These are phyloP conservation scores for Mormyrus proboscirostris DNA, from an alignment of 2,797 vertebrate species.

Conservation along the genomic window DNA sequence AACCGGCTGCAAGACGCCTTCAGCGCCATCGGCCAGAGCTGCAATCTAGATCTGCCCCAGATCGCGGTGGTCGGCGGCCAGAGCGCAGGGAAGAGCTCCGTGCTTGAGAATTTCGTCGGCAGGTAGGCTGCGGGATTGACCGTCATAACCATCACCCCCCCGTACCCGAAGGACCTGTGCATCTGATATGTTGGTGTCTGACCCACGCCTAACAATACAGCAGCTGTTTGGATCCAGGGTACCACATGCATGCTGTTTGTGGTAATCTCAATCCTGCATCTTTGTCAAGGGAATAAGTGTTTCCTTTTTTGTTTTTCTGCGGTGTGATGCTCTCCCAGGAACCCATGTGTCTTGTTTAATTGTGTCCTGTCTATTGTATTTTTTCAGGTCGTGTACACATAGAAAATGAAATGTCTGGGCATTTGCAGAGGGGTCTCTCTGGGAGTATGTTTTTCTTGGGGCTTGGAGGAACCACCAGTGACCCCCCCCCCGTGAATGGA, in stretches of 20 bases:
- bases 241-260: not conserved
- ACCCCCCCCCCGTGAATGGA: not conserved
- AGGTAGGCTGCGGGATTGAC: conserved; percentile 59
- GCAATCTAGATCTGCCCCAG: conserved; percentile 80
- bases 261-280: not conserved
- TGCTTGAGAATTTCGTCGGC: conserved; percentile 89
- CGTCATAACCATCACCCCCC: not conserved
- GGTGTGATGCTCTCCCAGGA: not conserved
- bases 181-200: not conserved
- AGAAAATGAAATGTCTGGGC: not conserved
- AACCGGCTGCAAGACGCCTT: conserved; percentile 84
- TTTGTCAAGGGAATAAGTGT: conserved; percentile 3
- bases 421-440: not conserved
- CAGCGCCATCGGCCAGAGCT: conserved; percentile 69
- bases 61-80: conserved; percentile 89
- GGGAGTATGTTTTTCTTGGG: not conserved
- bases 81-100: conserved; percentile 89
- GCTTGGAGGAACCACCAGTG: not conserved
- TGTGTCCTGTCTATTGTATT: not conserved
- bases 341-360: not conserved
- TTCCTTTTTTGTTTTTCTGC: not conserved
- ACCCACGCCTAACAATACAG: not conserved
- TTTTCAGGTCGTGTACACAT: not conserved
- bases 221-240: not conserved
- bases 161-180: not conserved